Evolutionary conservation across 2,113 vertebrate species (phyloP), one percentile per base, ranked within the genome.

Genomic region (Pterocles orientalis): DNA sequence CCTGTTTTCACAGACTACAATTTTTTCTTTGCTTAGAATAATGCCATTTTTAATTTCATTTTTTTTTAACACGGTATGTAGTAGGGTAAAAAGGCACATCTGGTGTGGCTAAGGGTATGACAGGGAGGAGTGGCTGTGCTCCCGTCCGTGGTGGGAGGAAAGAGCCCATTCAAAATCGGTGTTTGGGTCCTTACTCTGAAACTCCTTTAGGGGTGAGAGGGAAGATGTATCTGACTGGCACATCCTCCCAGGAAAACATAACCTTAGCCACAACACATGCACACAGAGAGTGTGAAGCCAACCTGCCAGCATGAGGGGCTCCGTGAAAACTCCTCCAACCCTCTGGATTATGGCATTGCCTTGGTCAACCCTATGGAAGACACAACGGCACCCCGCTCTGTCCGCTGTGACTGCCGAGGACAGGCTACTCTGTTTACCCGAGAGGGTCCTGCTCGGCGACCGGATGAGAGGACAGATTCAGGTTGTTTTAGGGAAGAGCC

Each of bases 171-270:
- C 28, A 45, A 39, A 70, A 43, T 18, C 47, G 1, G 5, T 2
- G 4, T 18, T 3, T 18, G 8, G 12, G 24, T 85, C 28, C 47
- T 66, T 54, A 34, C 12, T 34, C 82, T 82, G 39, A 26, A 75
- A 65, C 81, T 75, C 31, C 61, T 41, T 51, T 94, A 98, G 98
- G 64, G 98, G 96, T 3, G 97, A 98, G 80, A 98, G 97, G 6
- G 98, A 98, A 97, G 98, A 98, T 51, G 85, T 96, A 61, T 92
- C 95, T 36, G 97, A 97, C 91, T 98, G 97, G 98, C 89, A 96
- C 82, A 98, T 98, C 43, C 97, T 98, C 31, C 91, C 98, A 89
- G 98, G 98, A 75, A 99, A 98, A 87, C 98, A 98, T 93, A 95
- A 97, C 86, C 96, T 98, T 78, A 98, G 95, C 87, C 95, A 94